Percentiles rank a stretch among this genome's conserved stretches.
phyloP scores from a whole-genome alignment of 2,113 vertebrate genomes.

The Pseudopipra pipra region DNA sequence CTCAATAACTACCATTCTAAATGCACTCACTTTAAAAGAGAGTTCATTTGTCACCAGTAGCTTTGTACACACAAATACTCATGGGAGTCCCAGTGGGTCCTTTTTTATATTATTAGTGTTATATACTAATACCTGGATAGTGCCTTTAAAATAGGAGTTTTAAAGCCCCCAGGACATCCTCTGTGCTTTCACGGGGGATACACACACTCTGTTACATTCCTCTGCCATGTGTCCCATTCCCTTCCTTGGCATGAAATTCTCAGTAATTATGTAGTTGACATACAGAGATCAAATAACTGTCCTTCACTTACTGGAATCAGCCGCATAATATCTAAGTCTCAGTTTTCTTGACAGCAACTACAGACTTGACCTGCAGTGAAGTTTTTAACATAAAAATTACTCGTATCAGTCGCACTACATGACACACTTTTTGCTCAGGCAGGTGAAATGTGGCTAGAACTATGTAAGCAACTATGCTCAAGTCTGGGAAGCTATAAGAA shows the following conservation, averaged over 20 bases:
- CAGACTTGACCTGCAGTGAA: not conserved
- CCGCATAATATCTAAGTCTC: not conserved
- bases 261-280: not conserved
- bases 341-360: not conserved
- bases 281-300: not conserved
- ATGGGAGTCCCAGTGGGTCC: fast-evolving
- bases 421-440: not conserved
- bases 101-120: not conserved
- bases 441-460: not conserved
- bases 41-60: not conserved
- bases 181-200: not conserved
- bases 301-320: not conserved
- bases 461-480: not conserved
- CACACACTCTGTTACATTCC: too few relatives aligned
- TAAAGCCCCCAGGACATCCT: not conserved
- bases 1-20: not conserved
- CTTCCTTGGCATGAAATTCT: not conserved
- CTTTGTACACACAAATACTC: not conserved
- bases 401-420: not conserved
- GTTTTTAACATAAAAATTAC: not conserved
- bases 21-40: not conserved
- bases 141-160: not conserved
- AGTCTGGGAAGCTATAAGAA: not conserved
- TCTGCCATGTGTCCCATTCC: not conserved
- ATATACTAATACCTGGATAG: not conserved